phyloP scores from a whole-genome alignment of 2,797 vertebrate species.

The Synaphobranchus kaupii region DNA sequence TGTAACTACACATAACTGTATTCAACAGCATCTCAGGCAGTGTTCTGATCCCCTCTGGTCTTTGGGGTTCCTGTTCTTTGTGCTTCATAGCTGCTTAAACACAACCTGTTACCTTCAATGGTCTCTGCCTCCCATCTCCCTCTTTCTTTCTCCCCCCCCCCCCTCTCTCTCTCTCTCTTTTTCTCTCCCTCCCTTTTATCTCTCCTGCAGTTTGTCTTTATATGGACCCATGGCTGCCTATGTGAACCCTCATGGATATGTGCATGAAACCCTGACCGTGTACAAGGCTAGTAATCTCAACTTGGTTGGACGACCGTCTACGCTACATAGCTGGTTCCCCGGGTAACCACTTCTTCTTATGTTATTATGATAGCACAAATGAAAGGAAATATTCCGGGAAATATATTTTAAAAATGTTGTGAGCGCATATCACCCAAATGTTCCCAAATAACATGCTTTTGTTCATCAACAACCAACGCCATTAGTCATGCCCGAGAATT shows the following conservation, averaged over 20 bases:
- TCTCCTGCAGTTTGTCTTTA: conserved; percentile 80
- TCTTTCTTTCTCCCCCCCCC: too few species aligned
- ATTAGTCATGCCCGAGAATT: too few species aligned
- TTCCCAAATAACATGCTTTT: too few species aligned
- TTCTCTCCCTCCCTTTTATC: conserved; percentile 21
- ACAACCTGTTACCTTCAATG: background rate
- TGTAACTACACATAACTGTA: background rate
- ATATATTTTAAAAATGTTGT: too few species aligned
- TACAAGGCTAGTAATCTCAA: conserved; percentile 93
- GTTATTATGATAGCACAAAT: background rate
- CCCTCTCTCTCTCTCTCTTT: background rate
- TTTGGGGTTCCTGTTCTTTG: background rate
- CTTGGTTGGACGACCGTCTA: conserved; percentile 87
- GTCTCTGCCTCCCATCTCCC: background rate
- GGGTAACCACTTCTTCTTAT: conserved; percentile 79
- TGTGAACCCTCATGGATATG: conserved; percentile 95
- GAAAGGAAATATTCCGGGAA: too few species aligned
- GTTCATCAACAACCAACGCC: too few species aligned
- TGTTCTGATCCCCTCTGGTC: background rate
- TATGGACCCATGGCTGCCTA: conserved; percentile 98
- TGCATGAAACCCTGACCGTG: conserved; percentile 95
- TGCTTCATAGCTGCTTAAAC: background rate
- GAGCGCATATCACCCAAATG: too few species aligned
- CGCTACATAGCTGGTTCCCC: conserved; percentile 98
- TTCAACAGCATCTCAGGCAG: too few species aligned